Evolutionary conservation across 2,113 vertebrate species (phyloP), one percentile per base, ranked within the genome.

Genomic region (Ochotona princeps): DNA sequence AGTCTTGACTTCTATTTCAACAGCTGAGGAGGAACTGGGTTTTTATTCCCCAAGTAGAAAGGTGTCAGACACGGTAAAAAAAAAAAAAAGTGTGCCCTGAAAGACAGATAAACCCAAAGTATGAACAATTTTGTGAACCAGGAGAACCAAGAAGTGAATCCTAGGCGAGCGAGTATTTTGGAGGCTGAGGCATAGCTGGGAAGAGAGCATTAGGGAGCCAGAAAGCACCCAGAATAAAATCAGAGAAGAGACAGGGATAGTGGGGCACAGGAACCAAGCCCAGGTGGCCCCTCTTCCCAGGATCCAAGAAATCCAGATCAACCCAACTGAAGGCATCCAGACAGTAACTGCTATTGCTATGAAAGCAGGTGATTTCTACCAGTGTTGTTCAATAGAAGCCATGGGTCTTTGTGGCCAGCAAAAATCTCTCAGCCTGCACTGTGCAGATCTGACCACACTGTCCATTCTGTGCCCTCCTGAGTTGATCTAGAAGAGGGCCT

Each of bases 181-280:
- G 28, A 81, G 66, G 61, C 63, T 70, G 49, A 67, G 35, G 30
- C 26, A 51, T 75, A 93, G 26, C n/a, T 67, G 49, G 69, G 38
- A 54, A 74, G 63, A 11, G 78, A 95, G 51, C n/a, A n/a, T 61
- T 57, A 65, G 87, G 47, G 30, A 89, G 49, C 75, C 61, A 80
- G 25, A 72, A 69, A 89, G 10, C 63, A 76, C 70, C 73, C 17
- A 83, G 38, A 94, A 70, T 80, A 67, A 81, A 18, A 38, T 87
- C 63, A 84, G 93, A 67, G 70, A 61, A 92, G 81, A 81, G 61
- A 79, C 30, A 89, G 47, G 66, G 92, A 72, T 65, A 81, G 83
- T 86, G 54, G 20, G 23, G 70, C 35, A 57, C 0, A 72, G 44
- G 75, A 92, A 75, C 5, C 7, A 79, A 91, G 57, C 14, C 73